Percentiles rank a stretch among this genome's conserved stretches.
Evolutionary conservation across 53 echinoderm and acorn worm genomes (phyloP).

Genomic region (Astropecten irregularis): DNA sequence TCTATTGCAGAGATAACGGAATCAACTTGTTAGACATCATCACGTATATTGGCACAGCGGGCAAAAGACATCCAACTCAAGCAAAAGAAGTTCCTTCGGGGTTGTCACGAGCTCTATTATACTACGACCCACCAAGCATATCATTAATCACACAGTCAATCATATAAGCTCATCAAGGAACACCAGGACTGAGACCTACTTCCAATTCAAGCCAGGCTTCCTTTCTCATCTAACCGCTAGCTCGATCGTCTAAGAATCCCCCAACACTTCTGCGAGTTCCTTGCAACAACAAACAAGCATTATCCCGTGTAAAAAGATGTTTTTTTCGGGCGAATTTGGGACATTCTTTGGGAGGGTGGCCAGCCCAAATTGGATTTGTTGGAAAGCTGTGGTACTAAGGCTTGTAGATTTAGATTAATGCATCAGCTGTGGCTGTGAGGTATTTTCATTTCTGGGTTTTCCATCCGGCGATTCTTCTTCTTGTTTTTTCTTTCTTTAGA

Average conservation of each 20-base stretch:
- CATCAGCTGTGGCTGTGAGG: background rate
- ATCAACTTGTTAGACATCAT: too few species aligned
- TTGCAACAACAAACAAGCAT: slow-evolving; percentile 25
- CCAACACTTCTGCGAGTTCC: slow-evolving; percentile 5
- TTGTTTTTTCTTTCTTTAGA: too few species aligned
- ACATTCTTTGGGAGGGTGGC: background rate
- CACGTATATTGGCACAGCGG: too few species aligned
- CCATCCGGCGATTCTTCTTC: too few species aligned
- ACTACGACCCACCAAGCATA: too few species aligned
- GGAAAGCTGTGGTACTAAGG: background rate
- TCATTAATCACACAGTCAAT: background rate
- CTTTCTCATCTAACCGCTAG: too few species aligned
- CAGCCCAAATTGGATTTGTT: background rate
- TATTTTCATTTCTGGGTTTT: too few species aligned
- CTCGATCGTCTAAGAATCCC: too few species aligned
- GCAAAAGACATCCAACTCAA: too few species aligned
- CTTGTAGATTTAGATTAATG: slow-evolving; percentile 25
- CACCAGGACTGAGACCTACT: background rate
- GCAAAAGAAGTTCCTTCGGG: too few species aligned
- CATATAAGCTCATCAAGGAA: background rate
- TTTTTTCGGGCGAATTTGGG: background rate
- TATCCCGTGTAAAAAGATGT: background rate
- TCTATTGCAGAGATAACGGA: too few species aligned
- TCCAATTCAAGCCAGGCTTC: background rate
- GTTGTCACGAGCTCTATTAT: too few species aligned